phyloP scores from a whole-genome alignment of 2,797 vertebrate species.

The Hozukius guyotensis region DNA sequence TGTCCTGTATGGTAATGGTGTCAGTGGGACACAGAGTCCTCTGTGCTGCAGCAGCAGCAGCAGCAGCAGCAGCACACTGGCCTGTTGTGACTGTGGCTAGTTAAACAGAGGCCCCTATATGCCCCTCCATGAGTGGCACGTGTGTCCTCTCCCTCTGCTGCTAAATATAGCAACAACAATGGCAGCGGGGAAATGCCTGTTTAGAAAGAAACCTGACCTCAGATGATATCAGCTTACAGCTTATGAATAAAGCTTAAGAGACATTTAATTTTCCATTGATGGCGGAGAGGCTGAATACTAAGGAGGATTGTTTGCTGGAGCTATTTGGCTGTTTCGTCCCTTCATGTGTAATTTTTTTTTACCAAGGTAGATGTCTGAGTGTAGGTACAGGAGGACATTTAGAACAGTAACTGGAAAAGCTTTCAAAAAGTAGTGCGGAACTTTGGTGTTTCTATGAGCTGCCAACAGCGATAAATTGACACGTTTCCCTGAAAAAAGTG shows the following conservation, averaged over 20 bases:
- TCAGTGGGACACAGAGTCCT: conserved; percentile 75
- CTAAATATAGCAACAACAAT: conserved; percentile 85
- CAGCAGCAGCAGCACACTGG: conserved; percentile 74
- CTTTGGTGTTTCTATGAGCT: not conserved
- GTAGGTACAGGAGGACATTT: not conserved
- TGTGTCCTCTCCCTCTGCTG: conserved; percentile 59
- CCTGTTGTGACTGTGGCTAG: conserved; percentile 71
- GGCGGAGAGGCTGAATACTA: conserved; percentile 20
- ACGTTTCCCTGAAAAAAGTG: not conserved
- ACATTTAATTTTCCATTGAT: conserved; percentile 35
- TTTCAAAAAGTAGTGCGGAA: not conserved
- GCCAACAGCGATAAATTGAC: not conserved
- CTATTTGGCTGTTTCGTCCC: not conserved
- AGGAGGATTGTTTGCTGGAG: conserved; percentile 16
- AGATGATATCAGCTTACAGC: conserved; percentile 72
- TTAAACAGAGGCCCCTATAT: conserved; percentile 74
- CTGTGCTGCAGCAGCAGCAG: conserved; percentile 58
- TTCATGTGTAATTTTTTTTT: not conserved
- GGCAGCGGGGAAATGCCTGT: conserved; percentile 58
- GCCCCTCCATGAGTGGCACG: conserved; percentile 71
- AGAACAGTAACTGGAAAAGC: not conserved
- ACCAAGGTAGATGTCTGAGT: conserved; percentile 2
- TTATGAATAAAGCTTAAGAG: conserved; percentile 64
- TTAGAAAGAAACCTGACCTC: conserved; percentile 48
- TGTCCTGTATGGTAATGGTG: conserved; percentile 57